These are phyloP conservation scores for Machaerirhynchus nigripectus DNA, from an alignment of 2,113 vertebrate genomes.

Conservation along the genomic window DNA sequence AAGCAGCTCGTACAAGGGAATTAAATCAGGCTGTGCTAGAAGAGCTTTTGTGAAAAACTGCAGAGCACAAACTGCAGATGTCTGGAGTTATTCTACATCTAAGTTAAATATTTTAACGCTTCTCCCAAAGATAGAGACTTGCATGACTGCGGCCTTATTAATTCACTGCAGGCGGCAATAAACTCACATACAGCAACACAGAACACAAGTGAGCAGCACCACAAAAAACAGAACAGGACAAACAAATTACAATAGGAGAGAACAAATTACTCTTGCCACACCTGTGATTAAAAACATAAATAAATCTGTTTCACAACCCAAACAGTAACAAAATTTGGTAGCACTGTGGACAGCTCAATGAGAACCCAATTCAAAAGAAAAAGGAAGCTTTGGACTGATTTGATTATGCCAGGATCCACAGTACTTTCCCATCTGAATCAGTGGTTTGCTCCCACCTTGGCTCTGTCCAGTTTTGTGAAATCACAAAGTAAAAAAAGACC, in stretches of 20 bases:
- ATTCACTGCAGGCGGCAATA: background rate
- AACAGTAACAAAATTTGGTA: background rate
- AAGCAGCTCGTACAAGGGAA: background rate
- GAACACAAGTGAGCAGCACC: background rate
- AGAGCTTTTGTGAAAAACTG: background rate
- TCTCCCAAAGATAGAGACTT: background rate
- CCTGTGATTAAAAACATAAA: background rate
- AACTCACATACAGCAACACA: background rate
- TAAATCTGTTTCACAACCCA: background rate
- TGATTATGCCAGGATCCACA: background rate
- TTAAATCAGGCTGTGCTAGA: background rate
- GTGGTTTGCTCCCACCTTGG: background rate
- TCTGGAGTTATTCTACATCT: background rate
- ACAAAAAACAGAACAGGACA: background rate
- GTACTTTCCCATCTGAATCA: background rate
- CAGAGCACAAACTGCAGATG: background rate
- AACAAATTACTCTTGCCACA: background rate
- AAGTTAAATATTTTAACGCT: background rate
- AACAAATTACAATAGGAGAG: background rate
- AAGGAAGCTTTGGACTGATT: background rate
- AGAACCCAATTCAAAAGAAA: background rate
- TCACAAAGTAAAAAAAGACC: background rate
- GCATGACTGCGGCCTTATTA: background rate
- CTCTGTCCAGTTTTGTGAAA: background rate
- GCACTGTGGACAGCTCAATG: constrained; percentile 38